These are phyloP conservation scores for Cinclus mexicanus DNA, from an alignment of 2,113 vertebrate genomes.

Conservation along the genomic window DNA sequence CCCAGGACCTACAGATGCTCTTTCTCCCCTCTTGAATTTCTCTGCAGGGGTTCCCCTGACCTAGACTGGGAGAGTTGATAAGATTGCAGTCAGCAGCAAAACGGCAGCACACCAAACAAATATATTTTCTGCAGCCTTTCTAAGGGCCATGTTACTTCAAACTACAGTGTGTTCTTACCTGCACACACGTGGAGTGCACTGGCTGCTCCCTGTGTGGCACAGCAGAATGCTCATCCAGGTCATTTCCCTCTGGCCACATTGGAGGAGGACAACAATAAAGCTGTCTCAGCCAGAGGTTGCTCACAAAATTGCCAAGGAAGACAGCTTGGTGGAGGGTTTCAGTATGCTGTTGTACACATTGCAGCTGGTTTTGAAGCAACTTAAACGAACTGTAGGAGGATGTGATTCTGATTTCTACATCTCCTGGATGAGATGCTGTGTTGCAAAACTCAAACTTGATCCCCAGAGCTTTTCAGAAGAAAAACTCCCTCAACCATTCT, in stretches of 20 bases:
- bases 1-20: neutral
- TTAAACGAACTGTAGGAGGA: neutral
- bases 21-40: neutral
- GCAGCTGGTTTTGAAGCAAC: neutral
- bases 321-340: neutral
- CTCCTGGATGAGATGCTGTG: neutral
- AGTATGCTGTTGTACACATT: neutral
- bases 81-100: neutral
- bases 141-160: neutral
- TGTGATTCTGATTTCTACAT: neutral
- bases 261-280: neutral
- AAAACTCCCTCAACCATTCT: neutral
- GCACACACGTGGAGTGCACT: neutral
- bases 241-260: neutral
- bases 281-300: neutral
- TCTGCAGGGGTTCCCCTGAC: neutral
- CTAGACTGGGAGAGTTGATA: neutral
- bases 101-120: neutral
- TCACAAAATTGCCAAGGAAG: neutral
- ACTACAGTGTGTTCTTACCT: neutral
- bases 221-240: neutral
- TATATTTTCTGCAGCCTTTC: slow-evolving; percentile 1
- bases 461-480: neutral
- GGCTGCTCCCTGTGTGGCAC: neutral
- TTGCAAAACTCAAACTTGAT: neutral